Base-by-base conservation (phyloP, 2,888 invertebrate species). In the Criorhina ranunculi region DNA sequence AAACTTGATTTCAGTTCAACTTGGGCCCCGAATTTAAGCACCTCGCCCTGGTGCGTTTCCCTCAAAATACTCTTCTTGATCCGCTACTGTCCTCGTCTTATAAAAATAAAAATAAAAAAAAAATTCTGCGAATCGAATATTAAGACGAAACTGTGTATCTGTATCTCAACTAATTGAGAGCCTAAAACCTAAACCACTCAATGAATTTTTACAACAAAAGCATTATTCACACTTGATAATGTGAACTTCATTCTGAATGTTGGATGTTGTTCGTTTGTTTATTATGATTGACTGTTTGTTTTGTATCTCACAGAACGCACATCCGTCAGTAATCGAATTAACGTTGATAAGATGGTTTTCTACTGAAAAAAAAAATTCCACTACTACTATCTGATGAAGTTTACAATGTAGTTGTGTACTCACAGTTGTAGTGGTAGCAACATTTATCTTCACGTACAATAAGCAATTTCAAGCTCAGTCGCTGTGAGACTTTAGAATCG, bases 241-340 rank as follows among this genome's bases (percentile, higher is more conserved):
- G n/a, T 53, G 53, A 67, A 42, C 67, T 67, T 67, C 53, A 67
- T 53, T 40, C 19, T 31, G 37, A 11, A 1, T 24, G 24, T 24
- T 1, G 33, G 24, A 35, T 53, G 29, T 0, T 24, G 19, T 44
- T 15, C 53, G 46, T 24, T 12, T 44, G 53, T 17, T 40, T 37
- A 46, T 62, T 33, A 33, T 31, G 31, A 37, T 19, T 51, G 19
- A 12, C n/a, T 12, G 53, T 33, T 29, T 67, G 53, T 67, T 53
- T 66, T 57, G 12, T 44, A 35, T 35, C 44, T 57, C 72, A 0
- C 40, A 60, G 60, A 62, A 59, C 66, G 37, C 37, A 59, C 76
- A 59, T 49, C 57, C 31, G 57, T 33, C 67, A 51, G 44, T 67
- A 76, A 76, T 76, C 76, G 76, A 67, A 77, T 77, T 60, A 60